A percentile compares a stretch with the other conserved stretches of the same genome.
phyloP scores from a whole-genome alignment of 2,888 invertebrate species.

The Carpatolechia fugitivella region DNA sequence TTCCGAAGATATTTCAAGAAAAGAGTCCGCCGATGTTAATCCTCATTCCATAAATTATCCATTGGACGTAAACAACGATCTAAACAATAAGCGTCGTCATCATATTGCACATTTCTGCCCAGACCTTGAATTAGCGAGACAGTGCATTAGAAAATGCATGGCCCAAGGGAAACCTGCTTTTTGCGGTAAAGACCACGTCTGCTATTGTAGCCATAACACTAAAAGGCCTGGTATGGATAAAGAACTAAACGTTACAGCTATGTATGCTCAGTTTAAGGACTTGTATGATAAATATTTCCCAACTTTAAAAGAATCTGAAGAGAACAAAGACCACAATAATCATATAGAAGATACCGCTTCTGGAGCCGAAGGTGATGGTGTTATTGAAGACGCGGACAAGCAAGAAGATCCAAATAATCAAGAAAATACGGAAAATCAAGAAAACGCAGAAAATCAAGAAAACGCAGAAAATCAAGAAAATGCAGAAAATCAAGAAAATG shows the following conservation, averaged over 20 bases:
- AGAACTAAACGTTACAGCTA: slow-evolving; percentile 20
- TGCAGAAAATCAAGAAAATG: too few relatives aligned
- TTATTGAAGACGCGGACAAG: background rate
- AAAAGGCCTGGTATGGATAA: slow-evolving; percentile 19
- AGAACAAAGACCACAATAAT: background rate
- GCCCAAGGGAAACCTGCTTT: slow-evolving; percentile 55
- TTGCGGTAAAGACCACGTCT: slow-evolving; percentile 65
- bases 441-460: too few relatives aligned
- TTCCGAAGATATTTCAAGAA: background rate
- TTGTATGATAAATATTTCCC: slow-evolving; percentile 60
- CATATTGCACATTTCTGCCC: slow-evolving; percentile 71
- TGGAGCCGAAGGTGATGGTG: background rate
- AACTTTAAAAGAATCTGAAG: slow-evolving; percentile 29
- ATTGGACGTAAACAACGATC: background rate
- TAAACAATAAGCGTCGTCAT: slow-evolving; percentile 40
- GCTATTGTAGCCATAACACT: slow-evolving; percentile 64
- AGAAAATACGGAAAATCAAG: background rate
- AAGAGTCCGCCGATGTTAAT: background rate
- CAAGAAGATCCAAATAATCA: background rate
- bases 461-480: too few relatives aligned
- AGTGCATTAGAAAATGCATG: slow-evolving; percentile 58
- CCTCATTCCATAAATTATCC: background rate
- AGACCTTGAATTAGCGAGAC: slow-evolving; percentile 46
- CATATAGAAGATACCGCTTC: background rate
- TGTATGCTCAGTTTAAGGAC: slow-evolving; percentile 46